Percentiles rank a stretch among this genome's conserved stretches.
Evolutionary conservation across 2,797 vertebrate species (phyloP).

Genomic region (Channallabes apus): DNA sequence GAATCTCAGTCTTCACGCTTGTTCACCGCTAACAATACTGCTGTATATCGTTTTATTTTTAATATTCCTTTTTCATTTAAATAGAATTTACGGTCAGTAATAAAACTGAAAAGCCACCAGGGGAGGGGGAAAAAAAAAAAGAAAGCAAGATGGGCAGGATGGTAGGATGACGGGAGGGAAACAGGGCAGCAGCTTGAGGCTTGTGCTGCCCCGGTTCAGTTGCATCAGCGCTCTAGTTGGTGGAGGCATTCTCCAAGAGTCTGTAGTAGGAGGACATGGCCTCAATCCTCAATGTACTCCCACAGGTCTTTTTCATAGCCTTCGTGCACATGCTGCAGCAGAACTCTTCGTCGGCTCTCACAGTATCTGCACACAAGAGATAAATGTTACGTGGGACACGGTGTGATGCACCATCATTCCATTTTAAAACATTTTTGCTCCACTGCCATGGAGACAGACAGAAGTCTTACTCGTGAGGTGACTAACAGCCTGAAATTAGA

Average conservation of each 20-base stretch:
- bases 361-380: conserved; percentile 86
- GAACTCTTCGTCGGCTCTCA: conserved; percentile 98
- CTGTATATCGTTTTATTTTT: conserved; percentile 85
- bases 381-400: not conserved
- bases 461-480: not conserved
- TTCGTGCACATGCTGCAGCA: conserved; percentile 99
- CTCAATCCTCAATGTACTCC: conserved; percentile 99
- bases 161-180: conserved; percentile 29
- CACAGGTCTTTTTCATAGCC: conserved; percentile 99
- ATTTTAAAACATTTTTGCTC: not conserved
- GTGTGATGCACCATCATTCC: not conserved
- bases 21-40: conserved; percentile 93
- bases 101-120: conserved; percentile 83
- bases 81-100: conserved; percentile 98
- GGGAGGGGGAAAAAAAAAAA: conserved; percentile 19
- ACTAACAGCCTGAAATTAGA: conserved; percentile 7
- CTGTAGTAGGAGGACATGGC: conserved; percentile 75
- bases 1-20: conserved; percentile 82
- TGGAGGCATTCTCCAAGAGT: conserved; percentile 82
- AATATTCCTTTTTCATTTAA: conserved; percentile 92
- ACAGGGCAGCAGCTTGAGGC: conserved; percentile 72
- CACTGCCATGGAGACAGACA: not conserved
- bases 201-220: conserved; percentile 82
- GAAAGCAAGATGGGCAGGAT: conserved; percentile 16
- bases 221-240: conserved; percentile 93